phyloP scores from a whole-genome alignment of 2,797 vertebrate genomes.

The Oophaga sylvatica region DNA sequence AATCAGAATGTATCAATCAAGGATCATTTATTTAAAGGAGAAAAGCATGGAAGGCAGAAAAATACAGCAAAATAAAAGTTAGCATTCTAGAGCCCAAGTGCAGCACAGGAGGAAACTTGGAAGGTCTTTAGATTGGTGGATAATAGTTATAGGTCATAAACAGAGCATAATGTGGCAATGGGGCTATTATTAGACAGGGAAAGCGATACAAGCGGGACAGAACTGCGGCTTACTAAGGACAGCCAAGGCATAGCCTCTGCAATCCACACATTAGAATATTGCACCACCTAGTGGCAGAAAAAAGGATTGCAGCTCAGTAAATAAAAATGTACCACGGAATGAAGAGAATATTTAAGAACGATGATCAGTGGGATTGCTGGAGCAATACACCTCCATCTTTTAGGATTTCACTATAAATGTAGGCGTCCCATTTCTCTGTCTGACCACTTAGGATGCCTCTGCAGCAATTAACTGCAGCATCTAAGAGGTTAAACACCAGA shows the following conservation, averaged over 20 bases:
- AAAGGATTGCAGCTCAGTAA: background rate
- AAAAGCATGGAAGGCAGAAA: background rate
- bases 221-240: background rate
- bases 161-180: too few relatives aligned
- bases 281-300: slow-evolving; percentile 68
- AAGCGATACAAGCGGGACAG: too few relatives aligned
- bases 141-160: background rate
- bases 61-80: background rate
- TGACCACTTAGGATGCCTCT: too few relatives aligned
- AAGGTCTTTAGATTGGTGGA: background rate
- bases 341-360: too few relatives aligned
- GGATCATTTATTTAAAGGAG: background rate
- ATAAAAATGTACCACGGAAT: background rate
- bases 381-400: too few relatives aligned
- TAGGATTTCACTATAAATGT: too few relatives aligned
- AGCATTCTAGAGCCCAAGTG: background rate
- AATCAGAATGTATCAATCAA: background rate
- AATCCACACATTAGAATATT: slow-evolving; percentile 43
- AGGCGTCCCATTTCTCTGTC: too few relatives aligned
- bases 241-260: too few relatives aligned
- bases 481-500: too few relatives aligned
- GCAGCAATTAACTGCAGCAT: too few relatives aligned
- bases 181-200: too few relatives aligned
- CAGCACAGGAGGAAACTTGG: background rate
- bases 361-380: too few relatives aligned